These are phyloP conservation scores for Caenorhabditis inopinata DNA, from an alignment of 1,140 invertebrate genomes.

Conservation along the genomic window DNA sequence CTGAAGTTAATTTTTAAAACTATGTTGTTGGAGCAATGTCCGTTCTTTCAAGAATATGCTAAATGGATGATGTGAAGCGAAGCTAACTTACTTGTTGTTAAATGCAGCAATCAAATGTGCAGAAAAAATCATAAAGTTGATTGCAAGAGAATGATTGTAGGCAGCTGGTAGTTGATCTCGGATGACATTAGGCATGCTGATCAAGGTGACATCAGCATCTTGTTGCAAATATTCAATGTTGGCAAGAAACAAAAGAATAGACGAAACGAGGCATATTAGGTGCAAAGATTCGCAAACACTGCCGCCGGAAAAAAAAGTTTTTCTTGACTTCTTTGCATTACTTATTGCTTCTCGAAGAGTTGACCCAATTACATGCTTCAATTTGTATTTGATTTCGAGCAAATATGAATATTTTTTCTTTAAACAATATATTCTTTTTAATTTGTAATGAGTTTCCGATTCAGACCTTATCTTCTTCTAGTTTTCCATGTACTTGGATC, in stretches of 20 bases:
- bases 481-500: constrained; percentile 10
- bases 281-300: background rate
- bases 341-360: background rate
- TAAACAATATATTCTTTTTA: background rate
- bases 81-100: background rate
- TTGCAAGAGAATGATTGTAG: background rate
- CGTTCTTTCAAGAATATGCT: too few species aligned
- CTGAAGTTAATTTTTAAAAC: background rate
- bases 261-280: background rate
- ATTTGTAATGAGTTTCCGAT: background rate
- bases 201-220: background rate
- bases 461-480: constrained; percentile 19
- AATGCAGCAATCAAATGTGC: background rate
- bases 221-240: constrained; percentile 29
- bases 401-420: constrained; percentile 3
- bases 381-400: constrained; percentile 23
- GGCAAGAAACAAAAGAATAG: background rate
- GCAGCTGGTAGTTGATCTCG: background rate
- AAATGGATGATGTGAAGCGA: background rate
- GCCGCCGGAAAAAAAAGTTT: constrained; percentile 32
- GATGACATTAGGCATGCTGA: background rate
- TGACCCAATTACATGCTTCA: background rate
- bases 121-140: background rate
- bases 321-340: background rate
- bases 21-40: too few species aligned